Evolutionary conservation across 1,140 invertebrate species (phyloP).

Genomic region (Lordiphosa mommai): DNA sequence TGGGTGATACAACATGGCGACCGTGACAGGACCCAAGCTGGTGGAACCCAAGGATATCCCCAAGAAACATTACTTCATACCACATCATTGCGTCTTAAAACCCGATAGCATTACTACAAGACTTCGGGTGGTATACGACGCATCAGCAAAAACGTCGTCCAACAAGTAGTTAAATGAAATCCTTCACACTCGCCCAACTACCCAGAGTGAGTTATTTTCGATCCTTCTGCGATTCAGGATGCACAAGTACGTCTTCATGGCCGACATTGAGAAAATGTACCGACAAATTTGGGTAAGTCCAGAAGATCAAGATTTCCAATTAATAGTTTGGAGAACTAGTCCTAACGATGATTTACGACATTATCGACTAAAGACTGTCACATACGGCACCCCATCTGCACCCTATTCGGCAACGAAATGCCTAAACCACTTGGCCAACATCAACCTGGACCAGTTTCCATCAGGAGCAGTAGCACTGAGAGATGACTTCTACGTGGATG

Average conservation of each 20-base stretch:
- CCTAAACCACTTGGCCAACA: background rate
- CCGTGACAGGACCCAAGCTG: no score
- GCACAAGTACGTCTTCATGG: background rate
- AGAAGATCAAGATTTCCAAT: slow-evolving; percentile 58
- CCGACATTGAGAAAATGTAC: slow-evolving; percentile 72
- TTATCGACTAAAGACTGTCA: slow-evolving; percentile 5
- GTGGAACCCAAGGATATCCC: background rate
- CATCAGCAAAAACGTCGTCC: no score
- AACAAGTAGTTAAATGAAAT: background rate
- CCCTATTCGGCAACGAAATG: background rate
- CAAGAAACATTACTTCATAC: background rate
- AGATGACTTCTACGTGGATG: no score
- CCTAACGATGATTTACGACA: slow-evolving; percentile 24
- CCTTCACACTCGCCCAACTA: background rate
- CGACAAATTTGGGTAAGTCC: slow-evolving; percentile 46
- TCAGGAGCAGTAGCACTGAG: no score
- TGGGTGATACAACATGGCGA: no score
- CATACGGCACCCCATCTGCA: slow-evolving; percentile 54
- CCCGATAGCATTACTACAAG: background rate
- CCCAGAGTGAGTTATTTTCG: no score
- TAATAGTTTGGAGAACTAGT: slow-evolving; percentile 65
- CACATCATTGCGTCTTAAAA: no score
- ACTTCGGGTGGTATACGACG: background rate
- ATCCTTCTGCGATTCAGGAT: no score
- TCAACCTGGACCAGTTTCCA: no score